Conservation (phyloP, 2,888 invertebrate species). For the Pollenia angustigena region DNA sequence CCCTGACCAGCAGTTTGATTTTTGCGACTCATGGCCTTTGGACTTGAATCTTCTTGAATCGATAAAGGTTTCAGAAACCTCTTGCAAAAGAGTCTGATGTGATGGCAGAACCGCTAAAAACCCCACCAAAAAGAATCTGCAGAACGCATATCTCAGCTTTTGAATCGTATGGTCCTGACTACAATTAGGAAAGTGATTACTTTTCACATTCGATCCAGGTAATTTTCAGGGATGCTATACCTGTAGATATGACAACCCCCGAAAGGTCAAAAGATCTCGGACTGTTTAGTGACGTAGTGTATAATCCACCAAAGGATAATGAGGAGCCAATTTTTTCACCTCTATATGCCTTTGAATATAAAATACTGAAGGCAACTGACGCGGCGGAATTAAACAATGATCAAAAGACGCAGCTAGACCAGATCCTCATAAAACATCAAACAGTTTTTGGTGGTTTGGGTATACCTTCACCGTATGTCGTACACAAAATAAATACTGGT, state of each 20-base stretch:
- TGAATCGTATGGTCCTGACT: conserved; percentile 48
- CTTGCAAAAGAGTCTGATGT: not conserved
- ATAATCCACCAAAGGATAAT: not conserved
- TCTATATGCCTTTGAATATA: conserved; percentile 42
- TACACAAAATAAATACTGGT: conserved; percentile 78
- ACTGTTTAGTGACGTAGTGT: conserved; percentile 21
- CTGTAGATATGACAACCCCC: conserved; percentile 34
- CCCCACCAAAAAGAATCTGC: conserved; percentile 6
- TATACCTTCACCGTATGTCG: conserved; percentile 46
- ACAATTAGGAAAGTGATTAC: conserved; percentile 34
- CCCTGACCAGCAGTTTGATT: conserved; percentile 54
- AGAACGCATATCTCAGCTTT: conserved; percentile 41
- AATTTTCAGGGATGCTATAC: conserved; percentile 59
- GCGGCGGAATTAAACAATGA: conserved; percentile 10
- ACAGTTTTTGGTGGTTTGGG: conserved; percentile 31
- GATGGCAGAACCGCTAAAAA: too few relatives aligned
- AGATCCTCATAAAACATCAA: conserved; percentile 22
- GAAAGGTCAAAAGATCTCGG: conserved; percentile 8
- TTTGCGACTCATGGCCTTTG: conserved; percentile 43
- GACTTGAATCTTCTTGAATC: conserved; percentile 48
- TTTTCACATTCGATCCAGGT: conserved; percentile 56
- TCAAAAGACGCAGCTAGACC: conserved; percentile 32
- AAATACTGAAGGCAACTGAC: conserved; percentile 43
- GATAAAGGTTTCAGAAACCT: conserved; percentile 13
- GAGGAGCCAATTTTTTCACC: conserved; percentile 30